Base-by-base conservation (phyloP, 1,140 invertebrate genomes). In the Trypoxylus dichotomus region DNA sequence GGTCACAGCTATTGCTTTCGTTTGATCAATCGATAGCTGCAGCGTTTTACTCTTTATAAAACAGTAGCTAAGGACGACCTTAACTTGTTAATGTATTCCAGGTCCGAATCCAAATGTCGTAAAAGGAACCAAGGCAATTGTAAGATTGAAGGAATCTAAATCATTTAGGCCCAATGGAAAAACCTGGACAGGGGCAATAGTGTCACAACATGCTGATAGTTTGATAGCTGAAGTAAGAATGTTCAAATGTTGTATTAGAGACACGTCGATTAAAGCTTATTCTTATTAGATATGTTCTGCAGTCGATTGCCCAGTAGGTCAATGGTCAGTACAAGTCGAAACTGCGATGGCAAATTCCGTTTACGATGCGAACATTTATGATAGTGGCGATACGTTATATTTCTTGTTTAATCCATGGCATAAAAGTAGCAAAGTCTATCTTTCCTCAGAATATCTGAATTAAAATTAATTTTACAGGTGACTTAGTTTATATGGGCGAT, bases 381-480 rank as follows among this genome's bases (percentile, higher is more conserved):
- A 89, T 78, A 89, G 88, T 71, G 87, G 90, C 32, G 89, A 91
- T 78, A 90, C 89, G 21, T 84, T 95, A 58, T 96, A 94, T 84
- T 86, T 96, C n/a, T 87, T 95, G 3, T 95, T 95, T 85, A 96
- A 96, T 86, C 93, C 94, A 2, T 95, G 94, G 94, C 88, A 91
- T 79, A 89, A 91, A 89, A 91, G 94, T 95, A 86, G 85, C 84
- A 79, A 78, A 76, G 10, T 47, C 0, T 54, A 41, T 5, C 1
- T 54, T n/a, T 1, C 1, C 13, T 25, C 19, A 27, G n/a, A 75
- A 43, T 32, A 25, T n/a, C 27, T 21, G 63, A 32, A 32, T 3
- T 32, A 76, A 76, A 37, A 74, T 15, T 29, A 6, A 6, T 24
- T 15, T 29, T 29, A 15, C 81, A 93, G 91, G 90, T 81, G 92